Evolutionary conservation across 2,797 vertebrate species (phyloP).

Genomic region (Neosilurus mollespiculum): DNA sequence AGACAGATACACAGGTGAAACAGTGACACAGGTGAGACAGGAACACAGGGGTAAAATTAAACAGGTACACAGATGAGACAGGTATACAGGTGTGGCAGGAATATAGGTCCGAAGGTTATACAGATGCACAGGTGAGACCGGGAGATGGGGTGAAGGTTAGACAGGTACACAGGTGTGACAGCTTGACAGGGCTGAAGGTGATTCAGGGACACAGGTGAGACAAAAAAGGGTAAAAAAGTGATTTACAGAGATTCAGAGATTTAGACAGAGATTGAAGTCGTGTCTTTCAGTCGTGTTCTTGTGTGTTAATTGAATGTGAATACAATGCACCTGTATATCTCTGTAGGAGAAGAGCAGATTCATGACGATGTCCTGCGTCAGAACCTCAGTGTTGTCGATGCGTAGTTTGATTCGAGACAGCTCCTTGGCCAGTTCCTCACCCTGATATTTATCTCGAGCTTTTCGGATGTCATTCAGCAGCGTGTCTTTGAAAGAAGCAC

Average conservation of each 20-base stretch:
- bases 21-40: too few species aligned
- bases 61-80: too few species aligned
- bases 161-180: background rate
- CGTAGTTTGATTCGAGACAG: conserved; percentile 89
- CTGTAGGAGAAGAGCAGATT: conserved; percentile 95
- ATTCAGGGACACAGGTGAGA: too few species aligned
- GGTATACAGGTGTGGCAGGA: background rate
- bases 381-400: conserved; percentile 89
- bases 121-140: background rate
- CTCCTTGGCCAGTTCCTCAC: conserved; percentile 90
- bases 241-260: background rate
- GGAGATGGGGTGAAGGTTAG: background rate
- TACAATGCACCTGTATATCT: conserved; percentile 87
- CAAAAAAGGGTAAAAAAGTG: too few species aligned
- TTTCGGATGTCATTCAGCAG: conserved; percentile 91
- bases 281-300: background rate
- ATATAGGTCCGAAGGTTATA: background rate
- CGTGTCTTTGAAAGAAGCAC: conserved; percentile 87
- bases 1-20: too few species aligned
- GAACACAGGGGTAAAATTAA: too few species aligned
- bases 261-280: too few species aligned
- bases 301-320: background rate
- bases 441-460: conserved; percentile 91
- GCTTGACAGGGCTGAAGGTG: too few species aligned
- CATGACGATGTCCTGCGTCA: conserved; percentile 93